Conservation (phyloP, 2,888 invertebrate genomes). For the Lycophotia porphyrea region DNA sequence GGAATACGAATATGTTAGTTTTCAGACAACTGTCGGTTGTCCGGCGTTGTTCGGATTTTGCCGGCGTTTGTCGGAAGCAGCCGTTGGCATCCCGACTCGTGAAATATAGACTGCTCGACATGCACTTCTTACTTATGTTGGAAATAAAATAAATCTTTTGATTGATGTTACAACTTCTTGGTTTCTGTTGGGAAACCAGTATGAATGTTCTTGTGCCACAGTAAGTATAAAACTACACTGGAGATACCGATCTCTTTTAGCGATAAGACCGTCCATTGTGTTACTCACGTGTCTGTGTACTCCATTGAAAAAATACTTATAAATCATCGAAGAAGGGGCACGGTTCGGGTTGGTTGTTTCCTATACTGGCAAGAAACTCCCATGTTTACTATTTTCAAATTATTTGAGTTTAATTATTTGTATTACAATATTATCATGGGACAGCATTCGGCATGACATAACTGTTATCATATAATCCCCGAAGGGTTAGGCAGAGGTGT, state of each 20-base stretch:
- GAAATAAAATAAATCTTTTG: slow-evolving; percentile 8
- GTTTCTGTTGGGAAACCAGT: not conserved
- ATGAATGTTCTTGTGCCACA: not conserved
- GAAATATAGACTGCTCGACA: slow-evolving; percentile 13
- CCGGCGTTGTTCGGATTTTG: slow-evolving; percentile 22
- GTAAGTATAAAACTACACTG: not conserved
- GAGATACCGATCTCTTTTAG: not conserved
- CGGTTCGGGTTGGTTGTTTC: too few relatives aligned
- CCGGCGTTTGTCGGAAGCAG: slow-evolving; percentile 33
- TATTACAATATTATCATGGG: too few relatives aligned
- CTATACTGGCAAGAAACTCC: too few relatives aligned
- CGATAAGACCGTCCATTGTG: not conserved
- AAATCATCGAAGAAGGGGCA: too few relatives aligned
- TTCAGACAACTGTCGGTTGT: not conserved
- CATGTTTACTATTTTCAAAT: too few relatives aligned
- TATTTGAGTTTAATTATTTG: too few relatives aligned
- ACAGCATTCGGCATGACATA: too few relatives aligned
- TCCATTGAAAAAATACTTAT: too few relatives aligned
- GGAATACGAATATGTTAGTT: not conserved
- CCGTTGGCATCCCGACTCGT: not conserved
- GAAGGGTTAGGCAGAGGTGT: not conserved
- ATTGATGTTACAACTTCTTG: slow-evolving; percentile 1
- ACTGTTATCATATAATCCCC: too few relatives aligned
- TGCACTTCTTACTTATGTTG: slow-evolving; percentile 22
- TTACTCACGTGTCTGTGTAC: too few relatives aligned